Base-by-base conservation (phyloP, 2,797 vertebrate species). In the Pelobates cultripes region DNA sequence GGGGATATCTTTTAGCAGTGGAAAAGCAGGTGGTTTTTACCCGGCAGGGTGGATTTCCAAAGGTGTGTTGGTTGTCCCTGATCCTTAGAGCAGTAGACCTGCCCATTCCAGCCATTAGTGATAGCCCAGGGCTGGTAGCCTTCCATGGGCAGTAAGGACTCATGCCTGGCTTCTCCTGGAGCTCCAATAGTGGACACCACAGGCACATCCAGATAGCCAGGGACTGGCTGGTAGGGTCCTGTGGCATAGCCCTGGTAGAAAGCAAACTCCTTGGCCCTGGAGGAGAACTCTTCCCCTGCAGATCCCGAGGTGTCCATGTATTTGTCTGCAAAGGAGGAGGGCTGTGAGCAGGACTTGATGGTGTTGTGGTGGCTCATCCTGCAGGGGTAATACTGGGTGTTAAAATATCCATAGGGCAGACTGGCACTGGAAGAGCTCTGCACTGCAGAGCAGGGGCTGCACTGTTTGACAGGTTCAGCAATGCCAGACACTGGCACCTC, bases 41-140 rank as follows among this genome's bases (percentile, higher is more conserved):
- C 98, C 92, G 96, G 96, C 88, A 98, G 92, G 14, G 96, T 93
- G 86, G 97, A 96, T 87, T 99, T 99, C 97, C 98, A 99, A 86
- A 98, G 93, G 86, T 96, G 94, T 83, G 95, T 95, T 72, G 96
- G 93, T 91, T 97, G 97, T 86, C 94, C 91, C 90, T 98, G 97
- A 87, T 99, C 98, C 91, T 99, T 99, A 87, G 96, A 91, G 94
- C 98, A 98, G 92, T 98, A 99, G 90, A 98, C 95, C 85, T 97
- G 97, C 86, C 97, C 96, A 87, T 96, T 98, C 98, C 98, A 99
- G n/a, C 96, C 95, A 85, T 97, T 98, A 86, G 96, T 93, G 91
- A 99, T 94, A 85, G 96, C 93, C 97, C 97, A 99, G 2, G 97
- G 97, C 91, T 99, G 98, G 92, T 99, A 99, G 88, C 96, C 95